These are phyloP conservation scores for Parnassius smintheus DNA, from an alignment of 2,888 invertebrate species.

Conservation along the genomic window DNA sequence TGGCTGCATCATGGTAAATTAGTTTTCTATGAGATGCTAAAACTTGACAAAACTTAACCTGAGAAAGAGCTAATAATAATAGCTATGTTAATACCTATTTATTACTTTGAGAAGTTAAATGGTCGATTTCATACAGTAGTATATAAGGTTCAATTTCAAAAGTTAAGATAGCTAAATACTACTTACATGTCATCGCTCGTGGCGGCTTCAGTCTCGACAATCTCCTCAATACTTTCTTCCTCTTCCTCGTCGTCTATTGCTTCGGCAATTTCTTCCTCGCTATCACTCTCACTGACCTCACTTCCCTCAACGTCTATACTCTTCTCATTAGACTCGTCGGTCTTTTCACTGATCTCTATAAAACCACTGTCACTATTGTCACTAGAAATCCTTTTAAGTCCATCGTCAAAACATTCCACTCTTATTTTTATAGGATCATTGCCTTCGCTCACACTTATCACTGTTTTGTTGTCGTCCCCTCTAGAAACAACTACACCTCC, in stretches of 20 bases:
- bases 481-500: constrained; percentile 47
- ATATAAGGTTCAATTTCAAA: background rate
- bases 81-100: too few relatives aligned
- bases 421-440: constrained; percentile 48
- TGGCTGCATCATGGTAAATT: too few relatives aligned
- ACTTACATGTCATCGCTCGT: constrained; percentile 31
- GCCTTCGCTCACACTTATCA: constrained; percentile 52
- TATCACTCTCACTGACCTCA: constrained; percentile 39
- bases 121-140: too few relatives aligned
- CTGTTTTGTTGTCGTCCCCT: constrained; percentile 55
- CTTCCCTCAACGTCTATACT: constrained; percentile 43
- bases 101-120: too few relatives aligned
- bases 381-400: constrained; percentile 61
- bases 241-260: constrained; percentile 57
- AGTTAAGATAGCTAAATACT: constrained; percentile 2
- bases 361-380: constrained; percentile 78
- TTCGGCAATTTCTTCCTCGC: constrained; percentile 44
- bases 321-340: constrained; percentile 52
- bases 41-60: too few relatives aligned
- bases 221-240: constrained; percentile 46
- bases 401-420: constrained; percentile 51
- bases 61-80: too few relatives aligned
- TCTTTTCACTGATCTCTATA: constrained; percentile 63
- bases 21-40: too few relatives aligned
- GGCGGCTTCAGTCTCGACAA: constrained; percentile 36